These are phyloP conservation scores for Caenorhabditis sp. DNA, from an alignment of 2,888 invertebrate genomes.

Conservation along the genomic window DNA sequence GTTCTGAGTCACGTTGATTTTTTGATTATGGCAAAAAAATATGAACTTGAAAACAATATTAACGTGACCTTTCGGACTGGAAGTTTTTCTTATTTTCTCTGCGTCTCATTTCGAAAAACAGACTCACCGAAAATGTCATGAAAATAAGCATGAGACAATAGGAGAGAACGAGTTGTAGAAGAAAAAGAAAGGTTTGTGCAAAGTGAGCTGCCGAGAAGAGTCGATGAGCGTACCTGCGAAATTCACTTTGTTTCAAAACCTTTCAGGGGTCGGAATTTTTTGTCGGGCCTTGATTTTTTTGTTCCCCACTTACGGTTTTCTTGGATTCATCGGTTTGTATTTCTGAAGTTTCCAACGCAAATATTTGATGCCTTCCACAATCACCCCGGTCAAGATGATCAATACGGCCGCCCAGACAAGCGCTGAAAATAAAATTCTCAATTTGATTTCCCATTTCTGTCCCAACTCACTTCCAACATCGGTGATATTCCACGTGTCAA, in stretches of 20 bases:
- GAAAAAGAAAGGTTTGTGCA: slow-evolving; percentile 60
- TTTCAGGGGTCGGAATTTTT: not conserved
- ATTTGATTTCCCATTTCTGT: not conserved
- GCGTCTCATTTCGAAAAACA: not conserved
- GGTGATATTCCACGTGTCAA: slow-evolving; percentile 62
- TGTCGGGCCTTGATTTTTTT: not conserved
- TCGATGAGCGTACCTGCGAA: slow-evolving; percentile 31
- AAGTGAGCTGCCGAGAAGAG: slow-evolving; percentile 54
- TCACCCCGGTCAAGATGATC: slow-evolving; percentile 51
- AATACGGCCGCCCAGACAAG: slow-evolving; percentile 60
- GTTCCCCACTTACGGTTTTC: too few relatives aligned
- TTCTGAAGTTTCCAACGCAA: slow-evolving; percentile 50
- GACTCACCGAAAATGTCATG: slow-evolving; percentile 64
- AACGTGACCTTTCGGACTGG: too few relatives aligned
- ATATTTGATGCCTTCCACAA: slow-evolving; percentile 61
- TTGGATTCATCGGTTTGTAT: not conserved
- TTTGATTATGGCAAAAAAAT: not conserved
- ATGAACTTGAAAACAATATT: too few relatives aligned
- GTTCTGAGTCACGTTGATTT: too few relatives aligned
- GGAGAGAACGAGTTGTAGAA: slow-evolving; percentile 56
- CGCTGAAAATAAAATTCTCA: slow-evolving; percentile 39
- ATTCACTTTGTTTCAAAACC: too few relatives aligned
- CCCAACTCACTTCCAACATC: slow-evolving; percentile 51
- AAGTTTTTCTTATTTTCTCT: not conserved
- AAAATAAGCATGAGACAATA: slow-evolving; percentile 68